phyloP scores from a whole-genome alignment of 2,797 vertebrate genomes.

The Myotis planiceps region DNA sequence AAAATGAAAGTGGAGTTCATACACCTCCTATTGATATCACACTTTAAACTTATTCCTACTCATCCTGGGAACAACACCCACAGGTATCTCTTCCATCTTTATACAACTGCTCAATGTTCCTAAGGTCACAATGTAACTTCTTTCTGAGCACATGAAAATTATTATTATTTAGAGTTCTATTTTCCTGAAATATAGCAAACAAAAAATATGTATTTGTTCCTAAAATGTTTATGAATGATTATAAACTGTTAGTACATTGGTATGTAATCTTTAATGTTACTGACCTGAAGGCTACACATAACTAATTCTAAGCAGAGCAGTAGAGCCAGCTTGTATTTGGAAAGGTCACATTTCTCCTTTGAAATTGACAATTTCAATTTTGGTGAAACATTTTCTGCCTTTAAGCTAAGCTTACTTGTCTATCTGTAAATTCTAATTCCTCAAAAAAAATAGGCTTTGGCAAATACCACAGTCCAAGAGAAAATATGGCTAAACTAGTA shows the following conservation, averaged over 20 bases:
- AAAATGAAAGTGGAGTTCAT: not conserved
- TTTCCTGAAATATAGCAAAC: not conserved
- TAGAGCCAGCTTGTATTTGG: not conserved
- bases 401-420: not conserved
- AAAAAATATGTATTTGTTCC: not conserved
- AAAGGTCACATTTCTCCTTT: not conserved
- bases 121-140: not conserved
- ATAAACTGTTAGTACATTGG: not conserved
- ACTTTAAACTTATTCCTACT: not conserved
- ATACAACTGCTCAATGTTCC: not conserved
- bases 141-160: not conserved
- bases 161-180: not conserved
- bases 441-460: not conserved
- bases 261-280: not conserved
- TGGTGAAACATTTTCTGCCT: not conserved
- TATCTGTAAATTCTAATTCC: slow-evolving; percentile 24
- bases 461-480: not conserved
- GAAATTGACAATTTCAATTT: not conserved
- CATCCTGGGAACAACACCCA: not conserved
- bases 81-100: not conserved
- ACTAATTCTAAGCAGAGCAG: not conserved
- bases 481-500: not conserved
- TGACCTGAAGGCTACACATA: not conserved
- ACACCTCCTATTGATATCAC: not conserved
- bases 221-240: not conserved